Evolutionary conservation across 1,140 invertebrate genomes (phyloP).

Genomic region (Akabosia matsudoensis): DNA sequence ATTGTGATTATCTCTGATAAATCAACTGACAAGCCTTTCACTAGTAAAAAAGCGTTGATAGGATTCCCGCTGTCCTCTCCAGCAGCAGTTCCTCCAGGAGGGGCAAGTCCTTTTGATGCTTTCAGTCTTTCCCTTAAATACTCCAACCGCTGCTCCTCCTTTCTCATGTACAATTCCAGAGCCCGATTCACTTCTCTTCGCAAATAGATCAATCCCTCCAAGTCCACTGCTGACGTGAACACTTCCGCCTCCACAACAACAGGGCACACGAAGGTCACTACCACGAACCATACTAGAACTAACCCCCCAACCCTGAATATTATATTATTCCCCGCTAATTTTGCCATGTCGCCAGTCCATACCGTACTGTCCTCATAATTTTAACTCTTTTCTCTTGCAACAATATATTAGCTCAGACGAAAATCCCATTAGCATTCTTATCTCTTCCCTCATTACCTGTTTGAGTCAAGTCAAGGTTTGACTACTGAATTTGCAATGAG

Average conservation of each 20-base stretch:
- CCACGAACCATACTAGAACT: background rate
- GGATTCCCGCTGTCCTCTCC: constrained; percentile 64
- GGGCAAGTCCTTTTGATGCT: constrained; percentile 20
- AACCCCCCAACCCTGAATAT: background rate
- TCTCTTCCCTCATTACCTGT: too few species aligned
- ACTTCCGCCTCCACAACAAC: constrained; percentile 59
- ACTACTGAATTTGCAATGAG: too few species aligned
- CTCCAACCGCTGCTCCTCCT: constrained; percentile 74
- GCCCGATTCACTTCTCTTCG: constrained; percentile 79
- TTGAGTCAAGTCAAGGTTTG: too few species aligned
- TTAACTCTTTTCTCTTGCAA: background rate
- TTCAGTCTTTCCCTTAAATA: constrained; percentile 64
- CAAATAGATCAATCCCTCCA: constrained; percentile 83
- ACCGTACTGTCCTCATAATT: background rate
- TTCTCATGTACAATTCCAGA: constrained; percentile 74
- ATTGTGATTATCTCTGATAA: constrained; percentile 61
- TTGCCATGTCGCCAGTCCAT: background rate
- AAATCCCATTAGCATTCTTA: background rate
- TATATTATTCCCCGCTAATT: background rate
- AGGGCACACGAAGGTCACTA: too few species aligned
- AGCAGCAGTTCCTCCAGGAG: constrained; percentile 22
- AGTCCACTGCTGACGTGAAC: constrained; percentile 83
- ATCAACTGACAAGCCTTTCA: constrained; percentile 90
- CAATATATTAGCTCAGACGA: background rate
- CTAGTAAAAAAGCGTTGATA: constrained; percentile 92